Base-by-base conservation (phyloP, 1,140 invertebrate species). In the Calycopis cecrops region DNA sequence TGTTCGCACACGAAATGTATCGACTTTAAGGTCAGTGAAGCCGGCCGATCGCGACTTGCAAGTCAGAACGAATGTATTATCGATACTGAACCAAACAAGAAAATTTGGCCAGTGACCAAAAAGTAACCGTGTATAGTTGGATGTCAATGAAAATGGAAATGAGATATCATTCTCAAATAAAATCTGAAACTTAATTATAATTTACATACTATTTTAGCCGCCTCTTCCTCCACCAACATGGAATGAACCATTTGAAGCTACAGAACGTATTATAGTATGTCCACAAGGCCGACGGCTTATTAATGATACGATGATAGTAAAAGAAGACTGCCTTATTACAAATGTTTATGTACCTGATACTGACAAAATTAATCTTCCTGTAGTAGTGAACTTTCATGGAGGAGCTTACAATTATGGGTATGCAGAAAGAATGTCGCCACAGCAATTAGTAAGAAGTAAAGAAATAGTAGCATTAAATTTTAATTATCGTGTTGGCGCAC, bases 401-500 rank as follows among this genome's bases (percentile, higher is more conserved):
- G 74, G 74, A 38, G 71, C 53, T 8, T 77, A 51, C 40, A 62
- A 68, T 37, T 33, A 65, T 7, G 67, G 70, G 3, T 66, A 40
- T 18, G 65, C 63, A n/a, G 40, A 58, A 42, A 53, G 52, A 8
- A 8, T 35, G 6, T 55, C 49, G 34, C 42, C 56, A 35, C 61
- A 52, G 33, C 44, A 58, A 10, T 55, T 75, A 12, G 55, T 71
- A 9, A 56, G 51, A 18, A 61, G 3, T 4, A 55, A 60, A 21
- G 58, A 68, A 55, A 37, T 73, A 3, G 62, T 76, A 18, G 51
- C 57, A 21, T 64, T 76, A 0, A 72, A 51, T 28, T 72, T 76
- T 52, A 76, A 76, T 21, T 76, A 76, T 50, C 68, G 73, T 4
- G 49, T 76, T 10, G 71, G 73, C 12, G 57, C 57, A 9, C 63